A percentile compares a stretch with the other conserved stretches of the same genome.
Evolutionary conservation across 1,140 invertebrate species (phyloP).

Genomic region (Drosophila prosaltans): DNA sequence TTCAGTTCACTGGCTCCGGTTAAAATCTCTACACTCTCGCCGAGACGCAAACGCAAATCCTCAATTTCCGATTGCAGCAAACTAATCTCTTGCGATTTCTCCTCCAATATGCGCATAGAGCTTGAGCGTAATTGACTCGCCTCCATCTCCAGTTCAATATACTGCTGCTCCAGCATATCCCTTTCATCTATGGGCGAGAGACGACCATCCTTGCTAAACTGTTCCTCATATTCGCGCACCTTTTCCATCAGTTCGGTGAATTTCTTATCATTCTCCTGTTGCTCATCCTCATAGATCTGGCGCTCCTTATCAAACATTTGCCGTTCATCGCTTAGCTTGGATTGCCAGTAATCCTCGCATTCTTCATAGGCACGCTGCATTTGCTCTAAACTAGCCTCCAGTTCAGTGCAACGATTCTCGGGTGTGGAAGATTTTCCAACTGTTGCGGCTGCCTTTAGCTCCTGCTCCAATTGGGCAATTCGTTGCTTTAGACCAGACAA

Average conservation of each 20-base stretch:
- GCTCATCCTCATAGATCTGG: slow-evolving; percentile 89
- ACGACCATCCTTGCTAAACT: slow-evolving; percentile 86
- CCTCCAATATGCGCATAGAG: slow-evolving; percentile 70
- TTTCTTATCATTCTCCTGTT: slow-evolving; percentile 90
- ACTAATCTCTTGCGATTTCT: slow-evolving; percentile 85
- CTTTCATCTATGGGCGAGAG: slow-evolving; percentile 91
- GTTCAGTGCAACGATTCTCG: slow-evolving; percentile 85
- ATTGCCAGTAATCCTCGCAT: slow-evolving; percentile 93
- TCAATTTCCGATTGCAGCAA: slow-evolving; percentile 84
- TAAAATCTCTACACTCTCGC: slow-evolving; percentile 78
- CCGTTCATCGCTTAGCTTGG: slow-evolving; percentile 90
- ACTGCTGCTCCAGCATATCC: slow-evolving; percentile 89
- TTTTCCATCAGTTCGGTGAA: slow-evolving; percentile 89
- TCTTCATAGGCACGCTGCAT: slow-evolving; percentile 90
- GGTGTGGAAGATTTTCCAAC: slow-evolving; percentile 55
- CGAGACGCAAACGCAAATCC: slow-evolving; percentile 71
- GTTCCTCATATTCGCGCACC: slow-evolving; percentile 91
- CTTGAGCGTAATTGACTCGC: slow-evolving; percentile 84
- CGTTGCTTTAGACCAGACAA: slow-evolving; percentile 54
- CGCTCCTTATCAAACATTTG: slow-evolving; percentile 89
- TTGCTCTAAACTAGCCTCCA: slow-evolving; percentile 89
- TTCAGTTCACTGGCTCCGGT: slow-evolving; percentile 77
- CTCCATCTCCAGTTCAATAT: slow-evolving; percentile 89
- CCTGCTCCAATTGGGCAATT: slow-evolving; percentile 68
- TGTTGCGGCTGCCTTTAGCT: slow-evolving; percentile 33